These are phyloP conservation scores for Eudasyphora cyanicolor DNA, from an alignment of 2,888 invertebrate genomes.

Conservation along the genomic window DNA sequence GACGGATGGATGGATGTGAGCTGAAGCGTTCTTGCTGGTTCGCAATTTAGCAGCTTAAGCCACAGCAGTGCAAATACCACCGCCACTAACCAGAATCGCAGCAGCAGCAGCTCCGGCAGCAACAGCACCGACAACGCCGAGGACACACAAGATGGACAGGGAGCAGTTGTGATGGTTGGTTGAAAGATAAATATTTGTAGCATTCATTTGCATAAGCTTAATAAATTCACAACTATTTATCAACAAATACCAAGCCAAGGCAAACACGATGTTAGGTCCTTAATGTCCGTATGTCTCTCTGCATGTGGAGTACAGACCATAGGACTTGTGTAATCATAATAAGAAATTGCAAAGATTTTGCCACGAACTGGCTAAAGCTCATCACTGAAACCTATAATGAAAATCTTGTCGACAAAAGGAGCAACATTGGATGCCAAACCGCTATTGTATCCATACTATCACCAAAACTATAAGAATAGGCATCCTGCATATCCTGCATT, in stretches of 20 bases:
- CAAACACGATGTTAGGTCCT: not conserved
- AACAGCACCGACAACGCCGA: not conserved
- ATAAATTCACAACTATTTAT: constrained; percentile 66
- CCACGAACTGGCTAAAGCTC: not conserved
- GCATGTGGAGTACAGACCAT: not conserved
- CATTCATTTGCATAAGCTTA: constrained; percentile 66
- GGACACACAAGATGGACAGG: constrained; percentile 34
- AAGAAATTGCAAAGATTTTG: not conserved
- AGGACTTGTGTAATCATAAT: not conserved
- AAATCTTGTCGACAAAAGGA: too few species aligned
- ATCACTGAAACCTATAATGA: not conserved
- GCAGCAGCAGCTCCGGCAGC: not conserved
- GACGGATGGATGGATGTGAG: not conserved
- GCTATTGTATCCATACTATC: too few species aligned
- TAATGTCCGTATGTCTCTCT: not conserved
- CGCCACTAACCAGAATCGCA: not conserved
- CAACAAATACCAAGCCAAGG: constrained; percentile 41
- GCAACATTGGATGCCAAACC: too few species aligned
- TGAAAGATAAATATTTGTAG: constrained; percentile 65
- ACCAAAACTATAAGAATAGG: too few species aligned
- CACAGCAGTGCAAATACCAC: constrained; percentile 17
- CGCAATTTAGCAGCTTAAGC: constrained; percentile 20
- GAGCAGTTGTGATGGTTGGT: constrained; percentile 57
- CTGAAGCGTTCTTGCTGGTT: not conserved
- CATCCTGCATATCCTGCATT: too few species aligned